Base-by-base conservation (phyloP, 2,113 vertebrate genomes). In the Procavia capensis region DNA sequence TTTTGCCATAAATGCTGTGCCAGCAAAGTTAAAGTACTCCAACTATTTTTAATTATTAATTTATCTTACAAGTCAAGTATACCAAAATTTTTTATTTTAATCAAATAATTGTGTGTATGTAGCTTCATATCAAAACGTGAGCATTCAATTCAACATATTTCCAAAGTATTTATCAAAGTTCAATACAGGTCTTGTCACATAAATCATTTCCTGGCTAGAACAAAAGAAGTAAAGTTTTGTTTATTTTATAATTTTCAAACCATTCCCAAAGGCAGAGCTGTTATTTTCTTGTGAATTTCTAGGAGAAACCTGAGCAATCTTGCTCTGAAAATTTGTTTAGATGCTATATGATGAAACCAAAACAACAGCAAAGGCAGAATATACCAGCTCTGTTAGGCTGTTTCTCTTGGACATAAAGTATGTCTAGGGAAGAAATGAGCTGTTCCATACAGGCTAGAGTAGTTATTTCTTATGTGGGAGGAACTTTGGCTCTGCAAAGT, bases 121-220 rank as follows among this genome's bases (percentile, higher is more conserved):
- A n/a, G 19, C 59, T 88, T 85, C 80, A 25, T 9, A 36, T 63
- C 16, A 20, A n/a, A 90, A 31, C 24, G 20, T 2, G 54, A 50
- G 68, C 76, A 59, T 29, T 84, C 20, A 8, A 76, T 66, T 88
- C 50, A 68, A 47, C 47, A 29, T 81, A 87, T 85, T 45, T n/a
- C 63, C 93, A 54, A 84, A 64, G 25, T 87, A 92, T 90, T 93
- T 90, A 87, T 89, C 92, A 96, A 79, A 92, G 90, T 50, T 93
- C 43, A 68, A 14, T 5, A 59, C 36, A 45, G 54, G 16, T 14
- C 36, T 47, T 34, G 14, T 41, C 57, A 87, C 94, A 84, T 91
- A 91, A 78, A 93, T 90, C 86, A 78, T 3, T n/a, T 90, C 84
- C 93, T 91, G 61, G 25, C 39, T 3, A 87, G 79, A 95, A 95